Evolutionary conservation across 2,797 vertebrate genomes (phyloP), one percentile per base, ranked within the genome.

Genomic region (Sebastes iracundus): DNA sequence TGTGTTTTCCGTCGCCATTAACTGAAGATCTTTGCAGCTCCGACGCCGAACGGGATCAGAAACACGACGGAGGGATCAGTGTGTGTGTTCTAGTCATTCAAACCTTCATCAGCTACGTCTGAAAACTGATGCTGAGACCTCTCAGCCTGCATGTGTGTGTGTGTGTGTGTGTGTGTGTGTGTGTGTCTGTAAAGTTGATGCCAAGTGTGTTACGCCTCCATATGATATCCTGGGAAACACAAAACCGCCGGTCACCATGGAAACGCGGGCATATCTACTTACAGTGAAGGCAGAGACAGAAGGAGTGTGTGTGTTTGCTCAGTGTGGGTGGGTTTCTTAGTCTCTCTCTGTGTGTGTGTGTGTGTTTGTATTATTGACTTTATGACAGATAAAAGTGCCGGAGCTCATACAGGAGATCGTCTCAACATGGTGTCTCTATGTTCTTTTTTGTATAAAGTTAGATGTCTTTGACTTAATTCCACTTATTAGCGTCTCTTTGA

Each of bases 151-250:
- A 49, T 38, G 72, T 78, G 82, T 77, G 71, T 78, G 77, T 77
- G 70, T 78, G 77, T 68, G 62, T 66, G 42, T 28, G 82, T 77
- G 70, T 78, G 76, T 68, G 62, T 66, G 42, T 77, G 70, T 78
- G 76, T 68, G 62, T 66, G 42, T 28, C 58, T 67, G 74, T 75
- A 66, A n/a, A 6, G 25, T 8, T n/a, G 13, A 35, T 52, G 64
- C 59, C 52, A 70, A 62, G 73, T 79, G 80, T 81, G 79, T 72
- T 20, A 53, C 55, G 23, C 49, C 81, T 89, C 78, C 90, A 92
- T 87, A 88, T 72, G 91, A 94, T 94, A 90, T 91, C 81, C 80
- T 66, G 70, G 85, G 92, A 92, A 94, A 95, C 85, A 84, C 85
- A 88, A 95, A 90, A 95, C 93, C 93, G 0, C 30, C 12, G 14